Evolutionary conservation across 2,113 vertebrate species (phyloP).

Genomic region (Zootoca vivipara): DNA sequence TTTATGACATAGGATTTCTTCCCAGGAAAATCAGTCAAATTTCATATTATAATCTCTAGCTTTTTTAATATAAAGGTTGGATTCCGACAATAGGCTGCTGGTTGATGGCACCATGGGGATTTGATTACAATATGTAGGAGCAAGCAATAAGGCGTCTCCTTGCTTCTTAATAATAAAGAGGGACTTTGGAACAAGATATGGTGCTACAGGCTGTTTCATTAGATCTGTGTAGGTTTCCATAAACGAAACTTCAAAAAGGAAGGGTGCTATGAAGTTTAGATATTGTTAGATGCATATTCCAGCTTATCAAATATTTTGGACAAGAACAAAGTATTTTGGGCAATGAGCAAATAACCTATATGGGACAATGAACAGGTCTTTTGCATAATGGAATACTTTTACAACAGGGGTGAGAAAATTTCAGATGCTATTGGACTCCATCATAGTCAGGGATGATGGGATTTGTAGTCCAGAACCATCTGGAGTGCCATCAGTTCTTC

Average conservation of each 20-base stretch:
- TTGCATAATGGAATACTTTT: not conserved
- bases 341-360: conserved; percentile 33
- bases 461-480: no score
- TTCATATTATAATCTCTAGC: conserved; percentile 66
- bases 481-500: not conserved
- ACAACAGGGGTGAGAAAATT: not conserved
- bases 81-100: conserved; percentile 57
- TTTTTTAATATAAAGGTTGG: conserved; percentile 67
- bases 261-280: conserved; percentile 57
- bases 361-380: not conserved
- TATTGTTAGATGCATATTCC: conserved; percentile 49
- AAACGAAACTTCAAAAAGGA: conserved; percentile 48
- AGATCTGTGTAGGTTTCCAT: conserved; percentile 32
- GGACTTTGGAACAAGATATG: not conserved
- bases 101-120: conserved; percentile 25
- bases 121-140: conserved; percentile 41
- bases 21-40: conserved; percentile 71
- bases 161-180: conserved; percentile 25
- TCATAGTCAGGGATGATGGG: not conserved
- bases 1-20: conserved; percentile 73
- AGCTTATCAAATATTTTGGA: conserved; percentile 31
- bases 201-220: conserved; percentile 39
- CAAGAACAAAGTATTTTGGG: conserved; percentile 35
- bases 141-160: conserved; percentile 41
- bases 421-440: not conserved